Evolutionary conservation across 2,797 vertebrate genomes (phyloP).

Genomic region (Acrocephalus scirpaceus): DNA sequence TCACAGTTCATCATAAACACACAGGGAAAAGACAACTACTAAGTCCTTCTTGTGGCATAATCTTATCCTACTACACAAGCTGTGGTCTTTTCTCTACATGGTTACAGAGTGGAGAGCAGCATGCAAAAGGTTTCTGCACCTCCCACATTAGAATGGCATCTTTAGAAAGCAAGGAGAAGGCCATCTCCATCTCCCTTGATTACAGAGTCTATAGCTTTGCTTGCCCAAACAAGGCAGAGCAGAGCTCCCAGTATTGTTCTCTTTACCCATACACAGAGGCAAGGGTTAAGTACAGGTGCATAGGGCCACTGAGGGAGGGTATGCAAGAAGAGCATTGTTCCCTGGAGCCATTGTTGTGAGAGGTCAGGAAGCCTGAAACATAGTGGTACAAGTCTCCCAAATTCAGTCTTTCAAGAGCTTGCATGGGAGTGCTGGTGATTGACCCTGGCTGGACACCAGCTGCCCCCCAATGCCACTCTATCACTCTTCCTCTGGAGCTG

Average conservation of each 20-base stretch:
- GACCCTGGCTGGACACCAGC: neutral
- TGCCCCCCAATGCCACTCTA: neutral
- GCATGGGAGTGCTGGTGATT: neutral
- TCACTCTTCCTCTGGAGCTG: neutral
- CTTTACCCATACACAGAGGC: neutral
- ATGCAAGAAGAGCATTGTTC: neutral
- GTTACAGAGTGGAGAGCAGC: neutral
- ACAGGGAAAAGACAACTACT: neutral
- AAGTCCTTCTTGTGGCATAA: neutral
- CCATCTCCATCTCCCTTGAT: neutral
- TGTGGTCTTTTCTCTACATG: neutral
- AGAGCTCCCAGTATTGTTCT: neutral
- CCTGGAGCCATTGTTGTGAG: neutral
- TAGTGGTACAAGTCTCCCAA: neutral
- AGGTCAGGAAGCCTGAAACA: neutral
- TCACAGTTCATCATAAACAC: neutral
- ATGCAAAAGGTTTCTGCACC: neutral
- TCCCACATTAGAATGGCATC: neutral
- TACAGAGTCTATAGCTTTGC: neutral
- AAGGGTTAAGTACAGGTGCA: neutral
- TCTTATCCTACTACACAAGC: neutral
- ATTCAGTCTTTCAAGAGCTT: neutral
- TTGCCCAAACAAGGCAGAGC: neutral
- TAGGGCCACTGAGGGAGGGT: neutral
- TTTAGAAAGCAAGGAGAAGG: neutral